Percentiles rank a stretch among this genome's conserved stretches.
Evolutionary conservation across 1,140 invertebrate genomes (phyloP).

Genomic region (Drosophila elegans): DNA sequence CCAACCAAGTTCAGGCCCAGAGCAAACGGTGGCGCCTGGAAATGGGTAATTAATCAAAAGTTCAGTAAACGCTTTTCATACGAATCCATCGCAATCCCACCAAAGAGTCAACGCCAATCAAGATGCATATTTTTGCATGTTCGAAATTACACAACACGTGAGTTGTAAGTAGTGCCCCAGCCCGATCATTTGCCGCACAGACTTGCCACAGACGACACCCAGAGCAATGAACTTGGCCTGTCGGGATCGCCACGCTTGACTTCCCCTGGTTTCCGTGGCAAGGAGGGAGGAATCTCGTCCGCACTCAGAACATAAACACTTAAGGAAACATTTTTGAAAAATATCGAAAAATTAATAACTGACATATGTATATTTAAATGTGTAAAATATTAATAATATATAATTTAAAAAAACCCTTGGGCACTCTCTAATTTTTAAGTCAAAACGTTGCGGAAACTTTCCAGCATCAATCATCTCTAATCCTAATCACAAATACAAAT

Average conservation of each 20-base stretch:
- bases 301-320: conserved; percentile 35
- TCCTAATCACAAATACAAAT: too few relatives aligned
- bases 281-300: conserved; percentile 31
- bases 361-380: background rate
- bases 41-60: conserved; percentile 72
- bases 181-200: conserved; percentile 19
- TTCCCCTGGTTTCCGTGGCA: conserved; percentile 40
- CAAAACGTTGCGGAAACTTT: too few relatives aligned
- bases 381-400: too few relatives aligned
- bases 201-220: conserved; percentile 52
- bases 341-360: background rate
- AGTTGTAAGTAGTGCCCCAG: conserved; percentile 22
- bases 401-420: too few relatives aligned
- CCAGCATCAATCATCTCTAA: too few relatives aligned
- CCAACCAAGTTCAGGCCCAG: conserved; percentile 34
- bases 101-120: conserved; percentile 58
- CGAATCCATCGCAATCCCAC: conserved; percentile 3
- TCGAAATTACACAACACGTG: conserved; percentile 63
- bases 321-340: background rate
- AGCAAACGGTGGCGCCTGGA: conserved; percentile 48
- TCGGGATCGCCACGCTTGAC: conserved; percentile 67
- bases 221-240: conserved; percentile 74
- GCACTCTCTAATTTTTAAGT: too few relatives aligned
- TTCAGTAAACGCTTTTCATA: conserved; percentile 49
- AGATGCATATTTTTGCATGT: conserved; percentile 73